phyloP scores from a whole-genome alignment of 2,797 vertebrate species.

The Chaenodraco wilsoni region DNA sequence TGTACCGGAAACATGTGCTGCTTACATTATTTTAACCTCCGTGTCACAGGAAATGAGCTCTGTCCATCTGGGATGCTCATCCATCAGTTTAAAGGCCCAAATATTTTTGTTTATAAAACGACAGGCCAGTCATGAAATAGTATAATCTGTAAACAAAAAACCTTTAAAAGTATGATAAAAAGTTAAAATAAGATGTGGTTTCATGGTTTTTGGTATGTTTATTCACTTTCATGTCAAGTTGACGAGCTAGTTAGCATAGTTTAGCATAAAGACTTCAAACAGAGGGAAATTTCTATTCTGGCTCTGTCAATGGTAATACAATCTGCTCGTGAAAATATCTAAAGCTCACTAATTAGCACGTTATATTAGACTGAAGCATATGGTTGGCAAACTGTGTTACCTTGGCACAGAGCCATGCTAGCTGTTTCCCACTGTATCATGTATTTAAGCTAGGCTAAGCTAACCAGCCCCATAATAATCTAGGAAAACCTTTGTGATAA shows the following conservation, averaged over 20 bases:
- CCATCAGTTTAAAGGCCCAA: neutral
- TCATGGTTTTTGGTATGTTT: no score
- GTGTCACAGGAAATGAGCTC: slow-evolving; percentile 44
- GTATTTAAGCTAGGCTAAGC: neutral
- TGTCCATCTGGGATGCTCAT: neutral
- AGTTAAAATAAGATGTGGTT: neutral
- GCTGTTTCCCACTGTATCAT: neutral
- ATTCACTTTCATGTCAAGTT: no score
- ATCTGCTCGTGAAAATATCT: neutral
- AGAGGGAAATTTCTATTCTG: neutral
- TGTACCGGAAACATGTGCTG: slow-evolving; percentile 37
- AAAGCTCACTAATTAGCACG: neutral
- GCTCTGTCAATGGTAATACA: neutral
- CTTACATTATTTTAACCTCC: slow-evolving; percentile 28
- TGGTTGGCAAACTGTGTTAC: no score
- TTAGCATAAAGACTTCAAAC: neutral
- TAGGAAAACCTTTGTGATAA: neutral
- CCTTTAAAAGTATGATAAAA: neutral
- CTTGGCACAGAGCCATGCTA: neutral
- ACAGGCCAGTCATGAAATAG: neutral
- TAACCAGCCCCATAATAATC: neutral
- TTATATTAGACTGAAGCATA: neutral
- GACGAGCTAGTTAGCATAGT: neutral
- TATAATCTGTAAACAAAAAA: neutral
- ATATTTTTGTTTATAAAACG: neutral